phyloP scores from a whole-genome alignment of 2,797 vertebrate genomes.

The Paratrypauchen microcephalus region DNA sequence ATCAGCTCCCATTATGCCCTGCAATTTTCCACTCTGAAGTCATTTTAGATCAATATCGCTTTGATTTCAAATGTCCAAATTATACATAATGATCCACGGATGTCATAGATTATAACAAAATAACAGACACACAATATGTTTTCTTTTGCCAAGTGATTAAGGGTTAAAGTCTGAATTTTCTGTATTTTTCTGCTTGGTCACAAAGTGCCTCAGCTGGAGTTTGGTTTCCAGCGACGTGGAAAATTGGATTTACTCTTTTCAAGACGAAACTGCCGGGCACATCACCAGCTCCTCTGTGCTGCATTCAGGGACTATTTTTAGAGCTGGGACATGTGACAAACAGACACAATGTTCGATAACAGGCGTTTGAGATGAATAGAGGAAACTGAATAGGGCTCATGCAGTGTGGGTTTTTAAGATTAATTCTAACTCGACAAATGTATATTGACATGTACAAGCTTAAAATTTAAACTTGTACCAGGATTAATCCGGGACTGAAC shows the following conservation, averaged over 20 bases:
- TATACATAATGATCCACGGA: too few species aligned
- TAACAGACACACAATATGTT: too few species aligned
- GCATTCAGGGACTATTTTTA: slow-evolving; percentile 53
- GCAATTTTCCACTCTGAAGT: too few species aligned
- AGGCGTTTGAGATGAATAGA: neutral
- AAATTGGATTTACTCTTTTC: slow-evolving; percentile 69
- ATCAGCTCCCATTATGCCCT: too few species aligned
- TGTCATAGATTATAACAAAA: too few species aligned
- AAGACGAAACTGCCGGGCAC: slow-evolving; percentile 52
- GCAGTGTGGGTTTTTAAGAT: neutral
- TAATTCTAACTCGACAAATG: too few species aligned
- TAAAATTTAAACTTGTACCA: too few species aligned
- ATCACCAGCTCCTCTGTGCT: slow-evolving; percentile 43
- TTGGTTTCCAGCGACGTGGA: slow-evolving; percentile 64
- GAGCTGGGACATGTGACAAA: slow-evolving; percentile 31
- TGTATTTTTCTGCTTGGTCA: slow-evolving; percentile 33
- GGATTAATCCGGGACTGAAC: too few species aligned
- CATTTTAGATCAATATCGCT: too few species aligned
- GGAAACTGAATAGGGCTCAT: neutral
- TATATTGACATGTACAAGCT: too few species aligned
- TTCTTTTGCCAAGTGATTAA: too few species aligned
- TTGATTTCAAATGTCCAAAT: too few species aligned
- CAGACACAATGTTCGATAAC: slow-evolving; percentile 22
- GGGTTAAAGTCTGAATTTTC: slow-evolving; percentile 12
- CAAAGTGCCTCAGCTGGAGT: slow-evolving; percentile 49